Evolutionary conservation across 1,140 invertebrate species (phyloP).

Genomic region (Sinella curviseta): DNA sequence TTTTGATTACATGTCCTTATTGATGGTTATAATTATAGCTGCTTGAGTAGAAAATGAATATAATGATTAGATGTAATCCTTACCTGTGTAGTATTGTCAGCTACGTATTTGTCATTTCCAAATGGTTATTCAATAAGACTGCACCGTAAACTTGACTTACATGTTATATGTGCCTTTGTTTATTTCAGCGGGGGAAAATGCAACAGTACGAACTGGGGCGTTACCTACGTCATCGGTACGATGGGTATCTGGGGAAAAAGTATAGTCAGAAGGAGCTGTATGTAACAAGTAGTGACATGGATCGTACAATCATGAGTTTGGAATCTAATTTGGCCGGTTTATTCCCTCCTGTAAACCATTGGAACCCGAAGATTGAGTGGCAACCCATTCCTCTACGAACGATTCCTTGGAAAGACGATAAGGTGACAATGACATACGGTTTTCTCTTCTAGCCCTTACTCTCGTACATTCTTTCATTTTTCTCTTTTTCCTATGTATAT

Average conservation of each 20-base stretch:
- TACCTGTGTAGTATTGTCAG: too few relatives aligned
- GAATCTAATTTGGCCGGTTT: constrained; percentile 75
- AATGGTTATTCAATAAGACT: too few relatives aligned
- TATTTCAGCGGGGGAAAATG: constrained; percentile 67
- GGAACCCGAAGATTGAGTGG: constrained; percentile 73
- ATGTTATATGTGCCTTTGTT: neutral
- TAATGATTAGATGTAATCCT: too few relatives aligned
- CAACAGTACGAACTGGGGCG: constrained; percentile 76
- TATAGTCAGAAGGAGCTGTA: constrained; percentile 66
- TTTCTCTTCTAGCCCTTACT: neutral
- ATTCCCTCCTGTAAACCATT: constrained; percentile 70
- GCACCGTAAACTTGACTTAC: neutral
- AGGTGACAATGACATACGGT: constrained; percentile 55
- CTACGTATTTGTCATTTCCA: too few relatives aligned
- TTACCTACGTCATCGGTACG: constrained; percentile 72
- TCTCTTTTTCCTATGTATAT: neutral
- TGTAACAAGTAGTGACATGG: constrained; percentile 77
- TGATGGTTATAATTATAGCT: too few relatives aligned
- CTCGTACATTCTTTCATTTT: neutral
- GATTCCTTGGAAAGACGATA: constrained; percentile 65
- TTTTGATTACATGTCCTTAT: too few relatives aligned
- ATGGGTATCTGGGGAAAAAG: constrained; percentile 58
- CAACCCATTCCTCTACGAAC: constrained; percentile 89
- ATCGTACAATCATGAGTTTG: constrained; percentile 88
- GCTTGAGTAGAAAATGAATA: too few relatives aligned